Evolutionary conservation across 2,113 vertebrate species (phyloP).

Genomic region (Scopus umbretta): DNA sequence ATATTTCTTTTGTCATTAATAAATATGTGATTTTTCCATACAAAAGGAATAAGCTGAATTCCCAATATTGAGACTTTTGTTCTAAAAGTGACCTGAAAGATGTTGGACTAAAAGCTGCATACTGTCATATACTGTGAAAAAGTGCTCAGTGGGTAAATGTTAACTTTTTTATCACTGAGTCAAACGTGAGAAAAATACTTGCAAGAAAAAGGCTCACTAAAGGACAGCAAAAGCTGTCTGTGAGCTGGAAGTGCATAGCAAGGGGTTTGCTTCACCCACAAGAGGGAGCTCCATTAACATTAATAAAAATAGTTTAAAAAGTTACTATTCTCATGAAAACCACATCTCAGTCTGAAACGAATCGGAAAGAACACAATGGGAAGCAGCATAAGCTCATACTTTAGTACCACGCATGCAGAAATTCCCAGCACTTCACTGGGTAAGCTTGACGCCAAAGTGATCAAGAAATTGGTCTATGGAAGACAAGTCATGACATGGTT

Average conservation of each 20-base stretch:
- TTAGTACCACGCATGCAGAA: rapidly evolving
- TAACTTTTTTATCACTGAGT: not conserved
- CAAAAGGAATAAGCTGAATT: not conserved
- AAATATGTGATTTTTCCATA: not conserved
- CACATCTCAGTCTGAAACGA: rapidly evolving
- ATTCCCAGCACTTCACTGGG: not conserved
- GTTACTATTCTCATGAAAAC: rapidly evolving
- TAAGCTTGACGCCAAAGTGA: not conserved
- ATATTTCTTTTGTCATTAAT: not conserved
- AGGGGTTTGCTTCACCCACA: not conserved
- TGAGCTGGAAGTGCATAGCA: rapidly evolving
- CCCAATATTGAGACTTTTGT: not conserved
- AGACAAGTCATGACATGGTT: not conserved
- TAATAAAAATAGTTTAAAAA: not conserved
- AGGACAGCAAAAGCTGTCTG: rapidly evolving
- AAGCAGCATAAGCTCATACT: not conserved
- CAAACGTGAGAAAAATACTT: rapidly evolving
- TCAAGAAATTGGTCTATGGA: not conserved
- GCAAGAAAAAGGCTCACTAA: rapidly evolving
- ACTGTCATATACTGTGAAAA: rapidly evolving
- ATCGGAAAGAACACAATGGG: not conserved
- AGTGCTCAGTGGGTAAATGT: not conserved
- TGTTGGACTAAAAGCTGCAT: not conserved
- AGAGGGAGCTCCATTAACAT: constrained; percentile 44
- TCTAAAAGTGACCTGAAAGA: not conserved